Evolutionary conservation across 2,113 vertebrate species (phyloP).

Genomic region (Ophthalmolycus amberensis): DNA sequence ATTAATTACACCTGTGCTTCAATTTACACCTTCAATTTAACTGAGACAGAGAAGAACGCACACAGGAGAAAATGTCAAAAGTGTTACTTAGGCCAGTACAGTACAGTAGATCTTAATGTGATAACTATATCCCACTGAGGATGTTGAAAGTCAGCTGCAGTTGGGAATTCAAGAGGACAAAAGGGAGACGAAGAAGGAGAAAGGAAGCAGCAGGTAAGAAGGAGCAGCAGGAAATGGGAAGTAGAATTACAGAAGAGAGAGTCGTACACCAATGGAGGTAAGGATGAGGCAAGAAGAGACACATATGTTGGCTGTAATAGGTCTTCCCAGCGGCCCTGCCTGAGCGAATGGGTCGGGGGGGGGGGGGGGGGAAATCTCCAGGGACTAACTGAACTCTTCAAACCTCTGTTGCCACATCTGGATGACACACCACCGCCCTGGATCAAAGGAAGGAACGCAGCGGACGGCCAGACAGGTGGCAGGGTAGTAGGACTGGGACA

Average conservation of each 20-base stretch:
- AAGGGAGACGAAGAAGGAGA: neutral
- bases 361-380: conserved; percentile 44
- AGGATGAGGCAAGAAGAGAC: neutral
- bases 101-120: neutral
- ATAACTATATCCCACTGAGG: conserved; percentile 20
- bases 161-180: conserved; percentile 4
- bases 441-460: conserved; percentile 68
- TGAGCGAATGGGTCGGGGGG: conserved; percentile 45
- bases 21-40: no score
- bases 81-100: conserved; percentile 1
- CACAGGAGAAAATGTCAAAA: neutral
- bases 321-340: conserved; percentile 24
- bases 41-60: neutral
- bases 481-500: conserved; percentile 13
- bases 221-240: neutral
- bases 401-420: conserved; percentile 76
- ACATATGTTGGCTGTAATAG: conserved; percentile 34
- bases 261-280: neutral
- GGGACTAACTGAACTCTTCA: conserved; percentile 69
- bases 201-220: conserved; percentile 16
- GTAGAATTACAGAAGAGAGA: neutral
- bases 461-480: conserved; percentile 54
- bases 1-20: conserved; percentile 29
- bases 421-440: conserved; percentile 62
- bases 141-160: conserved; percentile 32